These are phyloP conservation scores for Argopecten irradians DNA, from an alignment of 1,140 invertebrate genomes.

Conservation along the genomic window DNA sequence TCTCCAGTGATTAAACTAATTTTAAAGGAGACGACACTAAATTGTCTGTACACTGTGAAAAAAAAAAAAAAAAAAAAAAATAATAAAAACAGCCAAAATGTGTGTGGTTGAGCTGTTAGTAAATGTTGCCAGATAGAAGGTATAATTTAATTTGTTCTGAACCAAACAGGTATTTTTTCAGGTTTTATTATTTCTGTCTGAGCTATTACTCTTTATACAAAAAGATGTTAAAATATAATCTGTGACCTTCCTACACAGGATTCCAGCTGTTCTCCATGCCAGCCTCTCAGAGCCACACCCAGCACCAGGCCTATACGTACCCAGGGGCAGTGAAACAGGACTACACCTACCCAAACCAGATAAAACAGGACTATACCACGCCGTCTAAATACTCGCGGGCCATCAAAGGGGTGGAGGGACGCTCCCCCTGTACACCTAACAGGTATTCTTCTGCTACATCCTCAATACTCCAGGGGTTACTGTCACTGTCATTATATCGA, in stretches of 20 bases:
- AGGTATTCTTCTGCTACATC: neutral
- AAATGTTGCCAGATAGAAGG: neutral
- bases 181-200: neutral
- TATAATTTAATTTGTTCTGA: neutral
- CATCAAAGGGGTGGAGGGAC: slow-evolving; percentile 59
- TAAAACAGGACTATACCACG: slow-evolving; percentile 39
- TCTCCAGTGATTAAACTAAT: too few species aligned
- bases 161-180: neutral
- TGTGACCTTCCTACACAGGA: slow-evolving; percentile 51
- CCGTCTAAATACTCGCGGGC: slow-evolving; percentile 62
- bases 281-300: slow-evolving; percentile 37
- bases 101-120: too few species aligned
- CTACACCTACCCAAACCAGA: slow-evolving; percentile 27
- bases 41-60: too few species aligned
- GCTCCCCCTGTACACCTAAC: slow-evolving; percentile 31
- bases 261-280: slow-evolving; percentile 64
- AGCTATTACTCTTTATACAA: neutral
- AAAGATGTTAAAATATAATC: neutral
- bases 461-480: neutral
- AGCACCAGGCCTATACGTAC: slow-evolving; percentile 31
- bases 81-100: too few species aligned
- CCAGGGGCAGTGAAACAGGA: neutral
- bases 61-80: too few species aligned
- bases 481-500: too few species aligned
- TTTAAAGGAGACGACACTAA: too few species aligned